phyloP scores from a whole-genome alignment of 1,140 invertebrate species.

The Lasioglossum baleicum region DNA sequence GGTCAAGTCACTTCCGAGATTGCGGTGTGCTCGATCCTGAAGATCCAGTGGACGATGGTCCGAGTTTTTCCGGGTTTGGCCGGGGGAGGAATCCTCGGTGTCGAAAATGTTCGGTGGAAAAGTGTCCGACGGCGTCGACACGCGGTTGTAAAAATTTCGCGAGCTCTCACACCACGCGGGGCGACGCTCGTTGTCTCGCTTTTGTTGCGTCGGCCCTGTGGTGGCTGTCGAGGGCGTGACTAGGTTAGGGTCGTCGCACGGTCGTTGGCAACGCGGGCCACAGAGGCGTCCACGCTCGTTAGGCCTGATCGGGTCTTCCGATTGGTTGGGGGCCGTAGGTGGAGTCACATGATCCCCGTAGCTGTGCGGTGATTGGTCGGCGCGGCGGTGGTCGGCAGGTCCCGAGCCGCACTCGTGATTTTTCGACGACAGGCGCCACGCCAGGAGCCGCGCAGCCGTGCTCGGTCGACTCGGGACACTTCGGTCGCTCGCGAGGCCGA shows the following conservation, averaged over 20 bases:
- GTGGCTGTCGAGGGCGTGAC: slow-evolving; percentile 53
- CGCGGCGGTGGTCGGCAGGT: slow-evolving; percentile 7
- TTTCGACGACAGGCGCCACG: slow-evolving; percentile 51
- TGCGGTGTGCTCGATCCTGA: neutral
- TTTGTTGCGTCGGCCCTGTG: slow-evolving; percentile 56
- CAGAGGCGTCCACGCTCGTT: neutral
- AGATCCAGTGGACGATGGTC: no score
- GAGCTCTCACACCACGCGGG: slow-evolving; percentile 37
- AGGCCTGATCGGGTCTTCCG: neutral
- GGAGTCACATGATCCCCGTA: slow-evolving; percentile 6
- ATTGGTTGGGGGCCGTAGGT: slow-evolving; percentile 36
- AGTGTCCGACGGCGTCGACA: slow-evolving; percentile 52
- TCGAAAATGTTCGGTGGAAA: slow-evolving; percentile 16
- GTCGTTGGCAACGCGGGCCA: slow-evolving; percentile 16
- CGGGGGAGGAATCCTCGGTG: neutral
- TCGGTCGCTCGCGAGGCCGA: slow-evolving; percentile 63
- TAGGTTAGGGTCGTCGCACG: slow-evolving; percentile 2
- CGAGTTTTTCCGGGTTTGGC: neutral
- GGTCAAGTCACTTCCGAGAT: slow-evolving; percentile 4
- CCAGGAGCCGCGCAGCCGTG: slow-evolving; percentile 50
- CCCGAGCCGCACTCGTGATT: slow-evolving; percentile 42
- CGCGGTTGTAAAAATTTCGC: slow-evolving; percentile 47
- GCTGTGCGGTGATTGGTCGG: slow-evolving; percentile 1
- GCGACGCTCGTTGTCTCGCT: slow-evolving; percentile 39
- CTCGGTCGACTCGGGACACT: slow-evolving; percentile 45